These are phyloP conservation scores for Trinorchestia longiramus DNA, from an alignment of 1,140 invertebrate species.

Conservation along the genomic window DNA sequence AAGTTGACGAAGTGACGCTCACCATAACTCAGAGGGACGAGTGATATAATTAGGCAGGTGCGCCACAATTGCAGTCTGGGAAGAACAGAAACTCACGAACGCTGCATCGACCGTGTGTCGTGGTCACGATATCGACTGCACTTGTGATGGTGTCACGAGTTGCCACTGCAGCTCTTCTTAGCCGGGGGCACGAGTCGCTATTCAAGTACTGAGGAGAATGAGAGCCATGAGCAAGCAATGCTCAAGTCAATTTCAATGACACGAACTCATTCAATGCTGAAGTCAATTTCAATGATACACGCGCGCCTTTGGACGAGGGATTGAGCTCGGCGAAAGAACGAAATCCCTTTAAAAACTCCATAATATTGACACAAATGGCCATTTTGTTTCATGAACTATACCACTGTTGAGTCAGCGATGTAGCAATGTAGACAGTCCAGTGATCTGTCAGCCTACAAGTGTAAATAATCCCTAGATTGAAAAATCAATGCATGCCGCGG, in stretches of 20 bases:
- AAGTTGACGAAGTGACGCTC: not conserved
- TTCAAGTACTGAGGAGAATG: too few species aligned
- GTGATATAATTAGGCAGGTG: not conserved
- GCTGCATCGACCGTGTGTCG: not conserved
- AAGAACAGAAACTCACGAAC: not conserved
- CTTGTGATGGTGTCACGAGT: not conserved
- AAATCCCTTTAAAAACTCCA: too few species aligned
- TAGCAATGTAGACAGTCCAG: too few species aligned
- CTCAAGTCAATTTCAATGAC: too few species aligned
- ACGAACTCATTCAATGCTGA: too few species aligned
- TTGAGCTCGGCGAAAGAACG: too few species aligned
- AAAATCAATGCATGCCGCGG: not conserved
- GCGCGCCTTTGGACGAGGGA: too few species aligned
- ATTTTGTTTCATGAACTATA: too few species aligned
- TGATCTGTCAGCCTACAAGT: too few species aligned
- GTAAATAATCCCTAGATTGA: not conserved
- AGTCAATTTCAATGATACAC: too few species aligned
- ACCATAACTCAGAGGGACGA: not conserved
- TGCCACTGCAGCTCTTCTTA: not conserved
- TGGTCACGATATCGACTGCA: not conserved
- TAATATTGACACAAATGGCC: too few species aligned
- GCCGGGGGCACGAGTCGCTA: not conserved
- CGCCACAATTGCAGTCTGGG: not conserved
- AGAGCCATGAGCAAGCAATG: not conserved
- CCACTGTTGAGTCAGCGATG: too few species aligned